Base-by-base conservation (phyloP, 2,113 vertebrate genomes). In the Nerophis ophidion region DNA sequence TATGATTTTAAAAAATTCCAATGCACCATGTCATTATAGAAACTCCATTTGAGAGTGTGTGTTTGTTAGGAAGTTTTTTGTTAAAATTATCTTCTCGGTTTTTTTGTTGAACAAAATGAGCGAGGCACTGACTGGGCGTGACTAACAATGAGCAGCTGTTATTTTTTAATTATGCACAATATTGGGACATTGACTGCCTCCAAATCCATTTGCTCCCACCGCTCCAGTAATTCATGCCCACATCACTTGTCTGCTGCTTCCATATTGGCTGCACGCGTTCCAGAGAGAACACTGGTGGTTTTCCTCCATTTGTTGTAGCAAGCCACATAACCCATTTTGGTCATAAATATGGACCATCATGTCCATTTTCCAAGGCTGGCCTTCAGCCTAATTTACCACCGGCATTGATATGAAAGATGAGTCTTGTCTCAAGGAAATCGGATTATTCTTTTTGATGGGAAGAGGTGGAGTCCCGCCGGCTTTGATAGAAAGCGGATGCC, bases 351-450 rank as follows among this genome's bases (percentile, higher is more conserved):
- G 81, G 77, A 68, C 82, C 65, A 76, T 79, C 68, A 57, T 70
- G 81, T 82, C 79, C 74, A 81, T 84, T 86, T 83, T 80, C 83
- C 65, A 70, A 72, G 82, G 42, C 79, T 80, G 77, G 61, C 57
- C 74, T 71, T 64, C 68, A 60, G 69, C 70, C 68, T 80, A 72
- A 82, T 85, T 81, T 72, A 80, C 72, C 68, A 70, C 57, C 63
- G 58, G 67, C 73, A 76, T 13, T 71, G 77, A 77, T 68, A 60
- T 78, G 75, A 83, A 81, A 82, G 71, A 86, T 75, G 77, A 75
- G 65, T 70, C 81, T 78, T 76, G 75, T 80, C 61, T 79, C 57
- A 57, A 69, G 68, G 67, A 86, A 87, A 87, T 75, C 59, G 46
- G 56, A 84, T 84, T 81, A 80, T 75, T 81, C 14, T 66, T 62